A percentile compares a stretch with the other conserved stretches of the same genome.
Conservation (phyloP, 2,797 vertebrate genomes). For the Eospalax fontanierii region DNA sequence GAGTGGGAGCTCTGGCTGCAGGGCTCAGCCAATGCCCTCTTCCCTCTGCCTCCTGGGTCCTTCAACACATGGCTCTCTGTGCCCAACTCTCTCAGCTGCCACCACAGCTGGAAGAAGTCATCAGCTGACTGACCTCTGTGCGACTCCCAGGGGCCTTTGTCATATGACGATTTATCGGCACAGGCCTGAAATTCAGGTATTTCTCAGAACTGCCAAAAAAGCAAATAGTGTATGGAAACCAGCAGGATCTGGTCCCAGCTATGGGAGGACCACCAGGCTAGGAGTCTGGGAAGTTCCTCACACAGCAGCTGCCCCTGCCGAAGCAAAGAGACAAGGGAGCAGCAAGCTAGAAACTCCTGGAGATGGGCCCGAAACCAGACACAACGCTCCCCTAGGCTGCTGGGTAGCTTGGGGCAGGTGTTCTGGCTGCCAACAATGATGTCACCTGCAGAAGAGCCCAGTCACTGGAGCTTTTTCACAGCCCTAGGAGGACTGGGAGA, state of each 20-base stretch:
- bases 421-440: background rate
- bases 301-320: background rate
- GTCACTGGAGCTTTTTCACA: background rate
- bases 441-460: background rate
- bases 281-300: background rate
- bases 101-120: background rate
- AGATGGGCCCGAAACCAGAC: background rate
- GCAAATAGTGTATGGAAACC: background rate
- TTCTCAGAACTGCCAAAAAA: conserved; percentile 33
- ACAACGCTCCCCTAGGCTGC: background rate
- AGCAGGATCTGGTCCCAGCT: background rate
- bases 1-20: no score
- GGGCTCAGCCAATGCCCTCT: background rate
- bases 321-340: background rate
- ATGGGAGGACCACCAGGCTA: no score
- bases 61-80: background rate
- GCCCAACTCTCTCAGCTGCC: background rate
- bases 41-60: background rate
- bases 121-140: background rate
- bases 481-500: background rate
- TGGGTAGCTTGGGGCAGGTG: background rate
- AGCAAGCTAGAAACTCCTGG: background rate
- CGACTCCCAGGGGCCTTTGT: background rate
- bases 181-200: conserved; percentile 2
- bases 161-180: background rate